Conservation (phyloP, 2,113 vertebrate genomes). For the Rhea pennata region DNA sequence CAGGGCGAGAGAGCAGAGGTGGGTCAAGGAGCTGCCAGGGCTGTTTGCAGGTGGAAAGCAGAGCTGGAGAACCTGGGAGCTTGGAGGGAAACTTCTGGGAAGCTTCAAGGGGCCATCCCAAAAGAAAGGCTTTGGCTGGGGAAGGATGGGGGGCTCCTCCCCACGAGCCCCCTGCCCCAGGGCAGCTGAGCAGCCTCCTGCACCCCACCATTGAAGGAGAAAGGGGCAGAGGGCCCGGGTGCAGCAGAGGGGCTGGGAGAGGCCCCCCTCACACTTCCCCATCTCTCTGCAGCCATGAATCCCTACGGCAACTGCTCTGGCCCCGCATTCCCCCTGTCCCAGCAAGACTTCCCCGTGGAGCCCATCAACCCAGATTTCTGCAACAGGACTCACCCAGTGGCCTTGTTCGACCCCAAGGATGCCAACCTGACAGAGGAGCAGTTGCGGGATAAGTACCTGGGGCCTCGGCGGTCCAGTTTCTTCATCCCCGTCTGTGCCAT, state of each 20-base stretch:
- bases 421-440: constrained; percentile 82
- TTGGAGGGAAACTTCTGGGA: neutral
- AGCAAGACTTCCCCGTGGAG: neutral
- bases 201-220: neutral
- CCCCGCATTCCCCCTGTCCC: neutral
- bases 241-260: neutral
- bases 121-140: neutral
- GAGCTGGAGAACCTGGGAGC: neutral
- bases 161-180: neutral
- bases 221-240: neutral
- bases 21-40: neutral
- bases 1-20: neutral
- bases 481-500: constrained; percentile 86
- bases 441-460: constrained; percentile 84
- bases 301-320: constrained; percentile 72
- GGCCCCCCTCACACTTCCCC: fast-evolving
- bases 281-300: constrained; percentile 35
- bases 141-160: neutral
- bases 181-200: neutral
- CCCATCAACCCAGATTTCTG: constrained; percentile 42
- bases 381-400: constrained; percentile 69
- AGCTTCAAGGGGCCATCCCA: neutral
- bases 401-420: constrained; percentile 47
- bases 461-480: constrained; percentile 81
- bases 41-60: neutral